Base-by-base conservation (phyloP, 2,113 vertebrate species). In the Benitochromis conjunctus region DNA sequence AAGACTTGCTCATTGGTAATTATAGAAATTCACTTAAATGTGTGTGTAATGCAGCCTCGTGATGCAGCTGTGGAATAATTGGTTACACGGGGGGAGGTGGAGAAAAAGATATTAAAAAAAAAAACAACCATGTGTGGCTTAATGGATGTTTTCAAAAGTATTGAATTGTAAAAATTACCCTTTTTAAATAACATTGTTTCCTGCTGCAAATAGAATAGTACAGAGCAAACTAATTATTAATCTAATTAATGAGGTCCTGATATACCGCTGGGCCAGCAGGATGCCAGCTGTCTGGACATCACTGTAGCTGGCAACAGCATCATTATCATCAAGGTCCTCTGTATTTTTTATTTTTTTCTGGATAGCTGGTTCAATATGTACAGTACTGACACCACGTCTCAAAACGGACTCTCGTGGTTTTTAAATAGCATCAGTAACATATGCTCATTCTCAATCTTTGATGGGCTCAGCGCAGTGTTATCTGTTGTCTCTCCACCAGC, bases 161-260 rank as follows among this genome's bases (percentile, higher is more conserved):
- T 14, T 56, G 13, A 31, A 69, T 56, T 24, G 3, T 36, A 54
- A 19, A 53, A 14, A 56, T 43, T 5, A 64, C 48, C 29, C 56
- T 21, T 76, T 66, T 79, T 24, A 79, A 83, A 81, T n/a, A 78
- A 53, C 34, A 54, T 41, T 46, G 26, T 12, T 55, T n/a, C 71
- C 69, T 10, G 6, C 46, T 84, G 51, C 38, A 82, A 86, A 80
- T 53, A 76, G 51, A 64, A 81, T 74, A 41, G 76, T 74, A 31
- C 71, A 31, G 55, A 76, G 69, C 60, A 88, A 86, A 80, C 81
- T 43, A 71, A 62, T 81, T 82, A 82, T 84, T 90, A 81, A 90
- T 82, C 71, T 74, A 83, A 85, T 92, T 91, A 91, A 91, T 93
- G 88, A 93, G 83, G 84, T 89, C 81, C 82, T 90, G 86, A 89